Conservation (phyloP, 2,888 invertebrate species). For the Mongoloraphidia duomilia region DNA sequence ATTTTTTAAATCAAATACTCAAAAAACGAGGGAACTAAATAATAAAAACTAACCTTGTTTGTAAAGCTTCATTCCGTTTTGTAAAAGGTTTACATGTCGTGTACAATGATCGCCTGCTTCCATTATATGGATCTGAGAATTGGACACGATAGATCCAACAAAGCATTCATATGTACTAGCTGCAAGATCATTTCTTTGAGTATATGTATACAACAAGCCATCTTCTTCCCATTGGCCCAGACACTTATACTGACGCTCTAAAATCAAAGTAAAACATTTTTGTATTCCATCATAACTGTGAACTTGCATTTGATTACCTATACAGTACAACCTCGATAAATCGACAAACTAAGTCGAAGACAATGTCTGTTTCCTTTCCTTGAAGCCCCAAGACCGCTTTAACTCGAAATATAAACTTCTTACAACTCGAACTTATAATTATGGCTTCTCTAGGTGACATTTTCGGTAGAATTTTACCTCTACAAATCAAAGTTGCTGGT, state of each 20-base stretch:
- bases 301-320: neutral
- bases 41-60: constrained; percentile 29
- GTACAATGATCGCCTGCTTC: constrained; percentile 53
- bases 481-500: no score
- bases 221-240: constrained; percentile 51
- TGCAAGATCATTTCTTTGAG: constrained; percentile 43
- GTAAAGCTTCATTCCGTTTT: constrained; percentile 45
- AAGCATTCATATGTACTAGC: constrained; percentile 47
- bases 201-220: constrained; percentile 46
- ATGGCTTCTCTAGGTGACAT: no score
- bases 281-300: neutral
- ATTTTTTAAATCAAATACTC: no score
- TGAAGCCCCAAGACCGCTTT: no score
- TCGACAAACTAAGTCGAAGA: no score
- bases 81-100: constrained; percentile 40
- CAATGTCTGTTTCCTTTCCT: no score
- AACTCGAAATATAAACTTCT: no score
- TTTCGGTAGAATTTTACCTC: no score
- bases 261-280: constrained; percentile 10
- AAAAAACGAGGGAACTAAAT: no score
- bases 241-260: constrained; percentile 48
- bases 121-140: constrained; percentile 45
- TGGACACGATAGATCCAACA: constrained; percentile 42
- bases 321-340: no score
- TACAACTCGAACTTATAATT: no score